Conservation (phyloP, 2,797 vertebrate species). For the Ctenopoma kingsleyae region DNA sequence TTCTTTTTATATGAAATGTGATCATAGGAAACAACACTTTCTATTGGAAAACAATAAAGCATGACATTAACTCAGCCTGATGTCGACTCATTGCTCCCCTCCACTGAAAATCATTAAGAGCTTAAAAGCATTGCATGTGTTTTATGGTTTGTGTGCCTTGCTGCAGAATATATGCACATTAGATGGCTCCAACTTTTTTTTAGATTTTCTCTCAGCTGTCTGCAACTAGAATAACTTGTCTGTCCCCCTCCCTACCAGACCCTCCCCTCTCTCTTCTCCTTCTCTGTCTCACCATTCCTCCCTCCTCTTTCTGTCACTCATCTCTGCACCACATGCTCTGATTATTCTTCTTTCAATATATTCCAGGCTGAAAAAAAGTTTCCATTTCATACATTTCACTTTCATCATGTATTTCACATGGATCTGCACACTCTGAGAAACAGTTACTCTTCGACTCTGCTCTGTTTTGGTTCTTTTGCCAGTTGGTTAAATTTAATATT, state of each 20-base stretch:
- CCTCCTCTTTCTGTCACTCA: conserved; percentile 40
- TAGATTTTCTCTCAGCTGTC: conserved; percentile 81
- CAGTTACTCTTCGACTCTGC: background rate
- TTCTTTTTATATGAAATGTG: conserved; percentile 78
- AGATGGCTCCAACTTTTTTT: conserved; percentile 78
- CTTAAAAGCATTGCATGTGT: conserved; percentile 26
- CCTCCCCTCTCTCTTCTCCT: conserved; percentile 29
- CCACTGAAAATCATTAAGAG: conserved; percentile 36
- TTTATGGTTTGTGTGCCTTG: conserved; percentile 75
- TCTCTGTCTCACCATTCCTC: conserved; percentile 53
- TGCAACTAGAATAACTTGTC: conserved; percentile 84
- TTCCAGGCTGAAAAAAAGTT: conserved; percentile 12
- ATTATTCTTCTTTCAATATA: conserved; percentile 18
- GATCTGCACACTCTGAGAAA: conserved; percentile 33
- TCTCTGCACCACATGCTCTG: conserved; percentile 50
- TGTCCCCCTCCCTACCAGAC: conserved; percentile 49
- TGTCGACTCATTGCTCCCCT: conserved; percentile 26
- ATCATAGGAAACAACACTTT: conserved; percentile 65
- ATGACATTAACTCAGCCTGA: conserved; percentile 53
- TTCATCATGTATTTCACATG: conserved; percentile 28
- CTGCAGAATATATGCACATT: conserved; percentile 66
- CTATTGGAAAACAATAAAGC: conserved; percentile 79
- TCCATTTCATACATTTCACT: conserved; percentile 15
- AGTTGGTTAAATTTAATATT: conserved; percentile 16
- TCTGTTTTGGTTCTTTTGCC: conserved; percentile 30